Percentiles rank a stretch among this genome's conserved stretches.
Evolutionary conservation across 23 tunicate genomes (phyloP).

Genomic region (Styela clava): DNA sequence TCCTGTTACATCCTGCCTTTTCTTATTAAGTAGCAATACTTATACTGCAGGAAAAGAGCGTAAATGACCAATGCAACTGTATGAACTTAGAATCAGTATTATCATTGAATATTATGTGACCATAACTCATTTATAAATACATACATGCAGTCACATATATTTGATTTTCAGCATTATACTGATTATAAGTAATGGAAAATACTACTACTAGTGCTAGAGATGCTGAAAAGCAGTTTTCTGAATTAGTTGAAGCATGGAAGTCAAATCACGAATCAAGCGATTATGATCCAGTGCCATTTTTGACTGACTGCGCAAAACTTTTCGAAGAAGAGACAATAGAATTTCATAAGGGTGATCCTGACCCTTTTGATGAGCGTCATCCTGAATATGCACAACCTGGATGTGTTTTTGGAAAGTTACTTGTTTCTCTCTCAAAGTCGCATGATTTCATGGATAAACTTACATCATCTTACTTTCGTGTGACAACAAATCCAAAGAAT

Average conservation of each 20-base stretch:
- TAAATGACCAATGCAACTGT: no score
- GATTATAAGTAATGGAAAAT: no score
- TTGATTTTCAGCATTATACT: no score
- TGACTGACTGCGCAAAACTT: conserved; percentile 35
- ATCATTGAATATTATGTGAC: no score
- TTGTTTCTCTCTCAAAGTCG: conserved; percentile 42
- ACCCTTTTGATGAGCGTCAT: conserved; percentile 89
- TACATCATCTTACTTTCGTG: conserved; percentile 25
- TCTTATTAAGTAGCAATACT: no score
- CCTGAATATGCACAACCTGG: conserved; percentile 57
- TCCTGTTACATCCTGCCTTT: no score
- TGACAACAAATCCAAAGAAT: conserved; percentile 34
- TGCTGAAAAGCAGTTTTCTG: conserved; percentile 25
- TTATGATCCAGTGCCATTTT: conserved; percentile 43
- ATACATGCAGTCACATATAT: no score
- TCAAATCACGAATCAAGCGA: conserved; percentile 8
- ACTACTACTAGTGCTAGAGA: conserved; percentile 30
- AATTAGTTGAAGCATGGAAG: conserved; percentile 52
- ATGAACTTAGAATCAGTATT: no score
- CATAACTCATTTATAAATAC: no score
- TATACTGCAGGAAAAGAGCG: no score
- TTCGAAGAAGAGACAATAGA: conserved; percentile 61
- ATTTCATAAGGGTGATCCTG: conserved; percentile 79
- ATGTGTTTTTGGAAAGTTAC: conserved; percentile 44
- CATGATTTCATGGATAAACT: conserved; percentile 17